Percentiles rank a stretch among this genome's conserved stretches.
These are phyloP conservation scores for Cremastinae sp. DNA, from an alignment of 2,888 invertebrate genomes.

Conservation along the genomic window DNA sequence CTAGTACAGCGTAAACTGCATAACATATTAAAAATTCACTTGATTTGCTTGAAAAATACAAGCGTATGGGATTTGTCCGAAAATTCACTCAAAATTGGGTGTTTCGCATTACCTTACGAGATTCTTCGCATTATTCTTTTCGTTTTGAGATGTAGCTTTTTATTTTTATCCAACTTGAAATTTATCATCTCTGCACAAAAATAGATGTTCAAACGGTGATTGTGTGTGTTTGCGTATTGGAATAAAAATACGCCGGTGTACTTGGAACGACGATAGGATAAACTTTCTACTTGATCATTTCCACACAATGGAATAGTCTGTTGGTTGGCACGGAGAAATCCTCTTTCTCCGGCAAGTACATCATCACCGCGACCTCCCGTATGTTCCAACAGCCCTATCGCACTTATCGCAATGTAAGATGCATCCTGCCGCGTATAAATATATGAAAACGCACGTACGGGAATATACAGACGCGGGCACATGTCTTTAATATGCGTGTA, in stretches of 20 bases:
- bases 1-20: too few relatives aligned
- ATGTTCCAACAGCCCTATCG: conserved; percentile 42
- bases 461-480: conserved; percentile 15
- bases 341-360: conserved; percentile 35
- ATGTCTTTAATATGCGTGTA: conserved; percentile 38
- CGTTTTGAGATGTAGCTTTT: too few relatives aligned
- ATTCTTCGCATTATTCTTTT: too few relatives aligned
- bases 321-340: conserved; percentile 40
- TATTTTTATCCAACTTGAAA: too few relatives aligned
- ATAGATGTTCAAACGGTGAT: neutral
- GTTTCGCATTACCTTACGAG: too few relatives aligned
- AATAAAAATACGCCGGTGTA: conserved; percentile 4
- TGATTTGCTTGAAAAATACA: too few relatives aligned
- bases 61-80: too few relatives aligned
- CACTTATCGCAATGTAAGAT: conserved; percentile 40
- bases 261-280: conserved; percentile 46
- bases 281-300: conserved; percentile 70
- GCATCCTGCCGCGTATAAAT: conserved; percentile 12
- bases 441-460: neutral
- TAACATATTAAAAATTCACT: too few relatives aligned
- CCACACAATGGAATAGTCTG: conserved; percentile 67
- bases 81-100: too few relatives aligned
- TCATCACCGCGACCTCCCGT: conserved; percentile 34
- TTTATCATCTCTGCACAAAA: too few relatives aligned
- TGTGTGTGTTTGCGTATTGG: neutral